Evolutionary conservation across 2,888 invertebrate genomes (phyloP).

Genomic region (Alloscopus bannaensis): DNA sequence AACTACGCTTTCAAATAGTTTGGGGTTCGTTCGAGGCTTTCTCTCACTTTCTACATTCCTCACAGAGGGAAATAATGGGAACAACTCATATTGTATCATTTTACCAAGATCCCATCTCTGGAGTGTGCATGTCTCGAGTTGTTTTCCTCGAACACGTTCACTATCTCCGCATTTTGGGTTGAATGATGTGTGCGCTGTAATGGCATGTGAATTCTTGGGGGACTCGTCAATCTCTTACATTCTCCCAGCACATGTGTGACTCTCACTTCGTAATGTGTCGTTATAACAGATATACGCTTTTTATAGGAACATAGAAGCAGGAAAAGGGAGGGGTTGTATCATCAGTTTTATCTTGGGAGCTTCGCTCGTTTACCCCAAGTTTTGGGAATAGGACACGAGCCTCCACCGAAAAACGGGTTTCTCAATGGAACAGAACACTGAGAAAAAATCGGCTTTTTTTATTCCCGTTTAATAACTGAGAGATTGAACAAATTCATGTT

Average conservation of each 20-base stretch:
- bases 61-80: too few relatives aligned
- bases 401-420: too few relatives aligned
- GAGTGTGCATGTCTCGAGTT: slow-evolving; percentile 13
- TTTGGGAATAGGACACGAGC: too few relatives aligned
- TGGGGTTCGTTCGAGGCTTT: slow-evolving; percentile 45
- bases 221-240: slow-evolving; percentile 62
- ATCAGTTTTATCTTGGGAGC: slow-evolving; percentile 56
- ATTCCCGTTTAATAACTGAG: too few relatives aligned
- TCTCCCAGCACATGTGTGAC: neutral
- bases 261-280: neutral
- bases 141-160: slow-evolving; percentile 49
- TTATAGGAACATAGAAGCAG: slow-evolving; percentile 41
- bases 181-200: slow-evolving; percentile 63
- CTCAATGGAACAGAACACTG: too few relatives aligned
- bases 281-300: slow-evolving; percentile 13
- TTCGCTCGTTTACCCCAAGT: slow-evolving; percentile 51
- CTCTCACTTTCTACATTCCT: slow-evolving; percentile 19
- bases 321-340: slow-evolving; percentile 24
- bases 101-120: neutral
- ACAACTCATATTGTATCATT: slow-evolving; percentile 15
- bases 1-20: slow-evolving; percentile 60
- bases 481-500: too few relatives aligned
- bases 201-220: slow-evolving; percentile 64
- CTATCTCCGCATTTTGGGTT: slow-evolving; percentile 48
- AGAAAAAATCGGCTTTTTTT: too few relatives aligned